Evolutionary conservation across 2,113 vertebrate genomes (phyloP), one percentile per base, ranked within the genome.

Genomic region (Xiphias gladius): DNA sequence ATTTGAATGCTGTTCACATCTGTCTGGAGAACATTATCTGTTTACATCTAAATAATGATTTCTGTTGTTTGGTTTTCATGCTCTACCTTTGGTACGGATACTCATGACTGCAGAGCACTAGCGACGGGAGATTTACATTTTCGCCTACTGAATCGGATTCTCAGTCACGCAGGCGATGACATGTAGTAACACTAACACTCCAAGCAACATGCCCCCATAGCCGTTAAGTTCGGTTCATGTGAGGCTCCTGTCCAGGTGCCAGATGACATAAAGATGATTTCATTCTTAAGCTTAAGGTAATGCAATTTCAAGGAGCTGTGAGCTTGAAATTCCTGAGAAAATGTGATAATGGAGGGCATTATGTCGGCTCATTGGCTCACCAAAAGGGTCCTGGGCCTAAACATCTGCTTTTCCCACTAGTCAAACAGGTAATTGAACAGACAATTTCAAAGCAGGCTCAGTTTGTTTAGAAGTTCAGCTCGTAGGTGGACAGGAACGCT

Each of bases 261-360:
- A 14, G 24, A n/a, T 32, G 66, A 30, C 46, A 22, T 35, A 5
- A 3, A 37, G 26, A 52, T 26, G 1, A 61, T 61, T 68, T 39
- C 26, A n/a, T 32, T 52, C 57, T 41, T 19, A 58, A 32, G 30
- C 54, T 59, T 43, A 67, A 69, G 39, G 58, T 63, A 46, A 68
- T 68, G 28, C 14, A 20, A 73, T 63, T 73, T 66, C 43, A 24
- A 54, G 59, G 52, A 35, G n/a, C 48, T 2, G 43, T 62, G 68
- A 77, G 17, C 19, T 24, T 62, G 59, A 85, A 63, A 67, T 72
- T 37, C 43, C 32, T 32, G 10, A 20, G 32, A 75, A 82, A 63
- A 82, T 75, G 37, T 55, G 55, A 48, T 48, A 73, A 55, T 66
- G 69, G 62, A 59, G 17, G 22, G 14, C 7, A 26, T 69, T 32